phyloP scores from a whole-genome alignment of 2,797 vertebrate species.

The Sebastes taczanowskii region DNA sequence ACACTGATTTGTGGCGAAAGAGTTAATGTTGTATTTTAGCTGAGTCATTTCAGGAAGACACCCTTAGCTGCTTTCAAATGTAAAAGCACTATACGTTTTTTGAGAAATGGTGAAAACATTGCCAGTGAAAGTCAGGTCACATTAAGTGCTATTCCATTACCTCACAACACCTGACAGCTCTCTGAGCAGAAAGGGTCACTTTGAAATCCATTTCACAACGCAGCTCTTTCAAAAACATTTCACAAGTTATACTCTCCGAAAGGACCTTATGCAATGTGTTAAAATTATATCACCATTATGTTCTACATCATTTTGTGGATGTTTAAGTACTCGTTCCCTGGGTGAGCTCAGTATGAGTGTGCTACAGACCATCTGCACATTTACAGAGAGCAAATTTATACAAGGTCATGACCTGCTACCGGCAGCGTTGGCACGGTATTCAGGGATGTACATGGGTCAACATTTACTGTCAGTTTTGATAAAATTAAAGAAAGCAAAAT shows the following conservation, averaged over 20 bases:
- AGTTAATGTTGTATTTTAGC: background rate
- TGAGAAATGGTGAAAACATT: constrained; percentile 38
- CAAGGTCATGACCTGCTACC: background rate
- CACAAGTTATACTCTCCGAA: background rate
- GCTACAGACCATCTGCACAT: background rate
- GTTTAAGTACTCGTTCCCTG: background rate
- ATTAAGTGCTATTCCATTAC: constrained; percentile 43
- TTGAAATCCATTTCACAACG: constrained; percentile 36
- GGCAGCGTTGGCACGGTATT: background rate
- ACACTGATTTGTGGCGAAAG: background rate
- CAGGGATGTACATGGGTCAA: background rate
- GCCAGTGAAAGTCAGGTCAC: constrained; percentile 23
- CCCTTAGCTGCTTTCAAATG: background rate
- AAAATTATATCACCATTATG: background rate
- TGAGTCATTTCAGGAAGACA: background rate
- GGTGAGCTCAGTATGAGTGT: background rate
- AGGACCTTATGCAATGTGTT: background rate
- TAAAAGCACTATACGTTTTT: constrained; percentile 4
- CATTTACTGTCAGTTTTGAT: background rate
- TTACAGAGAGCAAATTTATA: background rate
- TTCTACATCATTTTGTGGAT: background rate
- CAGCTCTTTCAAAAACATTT: constrained; percentile 3
- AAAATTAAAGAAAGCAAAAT: background rate
- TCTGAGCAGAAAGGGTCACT: constrained; percentile 28
- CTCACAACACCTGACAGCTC: constrained; percentile 25